These are phyloP conservation scores for Clepsis dumicolana DNA, from an alignment of 2,888 invertebrate species.

Conservation along the genomic window DNA sequence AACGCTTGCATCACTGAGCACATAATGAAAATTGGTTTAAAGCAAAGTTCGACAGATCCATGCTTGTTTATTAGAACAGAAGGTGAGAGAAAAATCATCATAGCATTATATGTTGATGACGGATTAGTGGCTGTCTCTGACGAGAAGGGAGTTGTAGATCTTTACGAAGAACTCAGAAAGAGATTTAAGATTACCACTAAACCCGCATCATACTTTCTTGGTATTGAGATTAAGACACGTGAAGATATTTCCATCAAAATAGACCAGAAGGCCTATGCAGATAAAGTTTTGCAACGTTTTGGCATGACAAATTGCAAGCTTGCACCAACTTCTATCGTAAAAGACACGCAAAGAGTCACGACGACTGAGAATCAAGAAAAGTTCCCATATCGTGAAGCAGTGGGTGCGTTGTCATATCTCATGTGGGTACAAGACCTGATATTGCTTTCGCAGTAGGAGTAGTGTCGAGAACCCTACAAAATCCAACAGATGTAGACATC, in stretches of 20 bases:
- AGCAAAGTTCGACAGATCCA: background rate
- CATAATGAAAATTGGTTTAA: background rate
- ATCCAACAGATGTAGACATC: background rate
- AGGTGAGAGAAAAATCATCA: background rate
- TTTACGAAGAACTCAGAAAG: background rate
- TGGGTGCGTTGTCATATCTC: constrained; percentile 7
- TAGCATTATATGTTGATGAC: constrained; percentile 8
- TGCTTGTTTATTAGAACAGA: background rate
- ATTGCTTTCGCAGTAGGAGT: constrained; percentile 2
- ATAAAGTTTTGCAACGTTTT: too few species aligned
- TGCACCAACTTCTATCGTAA: background rate
- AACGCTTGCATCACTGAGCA: background rate
- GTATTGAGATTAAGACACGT: too few species aligned
- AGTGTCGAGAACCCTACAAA: background rate
- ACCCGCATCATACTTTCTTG: constrained; percentile 15
- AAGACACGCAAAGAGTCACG: background rate
- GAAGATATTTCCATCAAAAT: too few species aligned
- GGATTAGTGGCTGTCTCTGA: background rate
- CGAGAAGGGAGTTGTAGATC: background rate
- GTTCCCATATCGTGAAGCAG: constrained; percentile 10
- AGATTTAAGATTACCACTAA: constrained; percentile 2
- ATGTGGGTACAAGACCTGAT: constrained; percentile 12
- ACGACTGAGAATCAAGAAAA: too few species aligned
- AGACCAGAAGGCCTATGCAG: background rate
- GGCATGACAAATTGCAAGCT: background rate